phyloP scores from a whole-genome alignment of 2,888 invertebrate genomes.

The Ophion ellenae region DNA sequence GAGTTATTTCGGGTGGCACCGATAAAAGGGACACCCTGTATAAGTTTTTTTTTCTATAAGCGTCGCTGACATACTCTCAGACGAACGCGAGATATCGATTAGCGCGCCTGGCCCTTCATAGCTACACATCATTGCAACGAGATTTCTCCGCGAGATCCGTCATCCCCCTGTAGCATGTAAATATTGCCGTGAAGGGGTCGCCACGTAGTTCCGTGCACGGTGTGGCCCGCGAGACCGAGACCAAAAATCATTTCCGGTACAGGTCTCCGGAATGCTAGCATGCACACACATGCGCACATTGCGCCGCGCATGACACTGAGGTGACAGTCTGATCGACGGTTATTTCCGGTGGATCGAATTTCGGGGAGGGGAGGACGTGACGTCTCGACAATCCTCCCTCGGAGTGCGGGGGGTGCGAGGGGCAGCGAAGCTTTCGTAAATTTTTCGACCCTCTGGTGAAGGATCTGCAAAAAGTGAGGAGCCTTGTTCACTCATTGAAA shows the following conservation, averaged over 20 bases:
- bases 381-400: constrained; percentile 25
- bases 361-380: constrained; percentile 40
- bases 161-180: neutral
- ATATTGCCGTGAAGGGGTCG: neutral
- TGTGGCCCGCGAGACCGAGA: constrained; percentile 24
- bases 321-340: constrained; percentile 53
- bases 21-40: too few species aligned
- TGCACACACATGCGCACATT: neutral
- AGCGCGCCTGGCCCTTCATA: neutral
- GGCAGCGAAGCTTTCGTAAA: neutral
- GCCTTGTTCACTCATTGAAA: too few species aligned
- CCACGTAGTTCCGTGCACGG: neutral
- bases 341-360: constrained; percentile 63
- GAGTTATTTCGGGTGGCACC: too few species aligned
- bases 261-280: constrained; percentile 7
- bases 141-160: constrained; percentile 11
- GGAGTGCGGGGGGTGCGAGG: too few species aligned
- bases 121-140: constrained; percentile 21
- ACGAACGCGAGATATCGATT: constrained; percentile 19
- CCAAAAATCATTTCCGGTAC: constrained; percentile 65
- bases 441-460: constrained; percentile 24
- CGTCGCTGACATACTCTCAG: neutral
- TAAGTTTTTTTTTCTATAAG: neutral
- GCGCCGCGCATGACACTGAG: constrained; percentile 35
- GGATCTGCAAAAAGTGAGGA: too few species aligned